Conservation (phyloP, 2,797 vertebrate genomes). For the Clarias pachynema region DNA sequence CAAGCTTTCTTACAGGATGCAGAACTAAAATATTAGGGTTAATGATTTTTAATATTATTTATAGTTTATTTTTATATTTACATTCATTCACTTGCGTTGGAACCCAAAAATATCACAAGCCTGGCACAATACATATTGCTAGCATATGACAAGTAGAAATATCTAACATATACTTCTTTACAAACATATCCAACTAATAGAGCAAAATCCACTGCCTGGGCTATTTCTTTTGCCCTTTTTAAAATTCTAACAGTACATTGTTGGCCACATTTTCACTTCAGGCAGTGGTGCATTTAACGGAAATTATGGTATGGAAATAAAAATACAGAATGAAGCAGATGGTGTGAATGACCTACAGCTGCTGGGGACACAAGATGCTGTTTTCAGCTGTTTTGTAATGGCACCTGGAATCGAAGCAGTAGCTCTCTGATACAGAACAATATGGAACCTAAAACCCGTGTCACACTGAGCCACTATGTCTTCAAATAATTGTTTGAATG, state of each 20-base stretch:
- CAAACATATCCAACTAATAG: constrained; percentile 84
- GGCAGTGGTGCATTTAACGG: constrained; percentile 70
- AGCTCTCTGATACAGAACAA: not conserved
- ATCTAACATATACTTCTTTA: constrained; percentile 87
- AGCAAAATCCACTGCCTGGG: constrained; percentile 71
- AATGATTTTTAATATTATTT: constrained; percentile 66
- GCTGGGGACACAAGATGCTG: constrained; percentile 18
- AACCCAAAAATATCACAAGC: constrained; percentile 87
- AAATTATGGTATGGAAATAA: constrained; percentile 47
- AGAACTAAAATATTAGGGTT: constrained; percentile 72
- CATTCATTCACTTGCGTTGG: constrained; percentile 88
- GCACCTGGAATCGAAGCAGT: constrained; percentile 4
- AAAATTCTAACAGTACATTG: constrained; percentile 70
- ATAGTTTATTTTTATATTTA: constrained; percentile 84
- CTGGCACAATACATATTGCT: constrained; percentile 91
- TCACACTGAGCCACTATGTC: too few species aligned
- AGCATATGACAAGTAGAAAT: constrained; percentile 89
- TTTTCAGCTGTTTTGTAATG: constrained; percentile 10
- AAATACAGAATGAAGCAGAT: constrained; percentile 54
- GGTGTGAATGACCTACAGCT: constrained; percentile 22
- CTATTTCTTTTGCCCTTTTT: constrained; percentile 51
- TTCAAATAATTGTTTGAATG: too few species aligned
- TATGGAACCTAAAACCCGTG: not conserved
- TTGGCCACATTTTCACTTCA: constrained; percentile 74
- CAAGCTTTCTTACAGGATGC: constrained; percentile 71